phyloP scores from a whole-genome alignment of 2,797 vertebrate species.

The Syncerus caffer region DNA sequence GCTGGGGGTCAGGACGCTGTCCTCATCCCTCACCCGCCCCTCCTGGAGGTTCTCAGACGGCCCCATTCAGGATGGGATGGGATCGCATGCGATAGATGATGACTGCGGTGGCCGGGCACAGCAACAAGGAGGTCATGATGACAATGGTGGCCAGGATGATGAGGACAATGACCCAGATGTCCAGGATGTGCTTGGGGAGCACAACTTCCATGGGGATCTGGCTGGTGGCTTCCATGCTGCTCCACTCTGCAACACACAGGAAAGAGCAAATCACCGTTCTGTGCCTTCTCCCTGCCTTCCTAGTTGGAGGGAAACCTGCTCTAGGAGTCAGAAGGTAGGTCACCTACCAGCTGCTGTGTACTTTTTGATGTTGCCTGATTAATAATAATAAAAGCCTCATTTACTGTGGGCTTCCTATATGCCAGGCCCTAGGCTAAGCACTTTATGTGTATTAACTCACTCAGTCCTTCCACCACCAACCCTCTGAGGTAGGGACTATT shows the following conservation, averaged over 20 bases:
- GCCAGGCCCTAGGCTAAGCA: not conserved
- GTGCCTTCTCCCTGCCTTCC: not conserved
- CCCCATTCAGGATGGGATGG: conserved; percentile 79
- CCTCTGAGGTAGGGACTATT: not conserved
- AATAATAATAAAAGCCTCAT: not conserved
- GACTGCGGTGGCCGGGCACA: conserved; percentile 83
- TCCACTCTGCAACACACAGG: conserved; percentile 65
- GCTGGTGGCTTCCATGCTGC: conserved; percentile 74
- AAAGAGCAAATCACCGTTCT: not conserved
- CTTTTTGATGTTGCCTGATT: not conserved
- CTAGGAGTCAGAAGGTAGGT: not conserved
- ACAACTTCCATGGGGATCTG: not conserved
- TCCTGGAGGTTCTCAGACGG: conserved; percentile 69
- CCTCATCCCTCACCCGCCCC: not conserved
- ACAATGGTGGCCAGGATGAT: conserved; percentile 86
- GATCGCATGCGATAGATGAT: conserved; percentile 86
- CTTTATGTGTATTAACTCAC: not conserved
- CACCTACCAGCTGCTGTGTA: not conserved
- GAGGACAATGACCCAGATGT: conserved; percentile 87
- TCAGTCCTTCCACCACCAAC: not conserved
- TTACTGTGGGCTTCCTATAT: not conserved
- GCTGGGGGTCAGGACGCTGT: not conserved
- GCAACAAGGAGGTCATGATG: conserved; percentile 85
- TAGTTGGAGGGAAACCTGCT: not conserved
- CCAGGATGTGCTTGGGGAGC: conserved; percentile 85